Evolutionary conservation across 2,113 vertebrate genomes (phyloP), one percentile per base, ranked within the genome.

Genomic region (Cololabis saira): DNA sequence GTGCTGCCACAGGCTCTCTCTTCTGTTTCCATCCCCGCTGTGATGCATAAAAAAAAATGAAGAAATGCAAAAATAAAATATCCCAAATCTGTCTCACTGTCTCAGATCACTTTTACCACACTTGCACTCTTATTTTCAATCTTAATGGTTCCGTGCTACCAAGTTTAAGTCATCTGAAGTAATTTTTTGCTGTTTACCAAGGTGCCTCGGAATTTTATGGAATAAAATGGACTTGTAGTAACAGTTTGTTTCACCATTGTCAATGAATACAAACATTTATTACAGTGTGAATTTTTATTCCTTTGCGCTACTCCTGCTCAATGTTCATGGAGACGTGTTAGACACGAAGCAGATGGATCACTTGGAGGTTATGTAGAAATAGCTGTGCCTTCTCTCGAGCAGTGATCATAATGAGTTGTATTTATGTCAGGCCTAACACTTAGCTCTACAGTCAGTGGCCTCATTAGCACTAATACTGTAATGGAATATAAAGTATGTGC

Each of bases 401-500:
- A 82, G 87, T 80, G 67, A 86, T 83, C 68, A 52, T 74, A 90
- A 87, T 87, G 78, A 82, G 69, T 63, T 79, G 49, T 82, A 77
- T 90, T 84, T 81, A 78, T 78, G 76, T 66, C 68, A 67, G 76
- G 74, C 67, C 60, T 52, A 62, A 78, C 70, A 78, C 62, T 76
- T 71, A 58, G 76, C 69, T 62, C 70, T 85, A 87, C 68, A 84
- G 84, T 72, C 72, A 60, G 69, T 60, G 74, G 63, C 62, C 70
- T 91, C 84, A 91, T 92, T 91, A 89, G 79, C 63, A 65, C 42
- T 76, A 74, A 88, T 86, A 80, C 56, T 72, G 71, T 48, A 76
- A 82, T 73, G 64, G 63, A 76, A 70, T 76, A 69, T 63, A 67
- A 65, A 83, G 56, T 69, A 75, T 80, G 70, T 65, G 76, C 64